Base-by-base conservation (phyloP, 2,888 invertebrate genomes). In the Lasioglossum vierecki region DNA sequence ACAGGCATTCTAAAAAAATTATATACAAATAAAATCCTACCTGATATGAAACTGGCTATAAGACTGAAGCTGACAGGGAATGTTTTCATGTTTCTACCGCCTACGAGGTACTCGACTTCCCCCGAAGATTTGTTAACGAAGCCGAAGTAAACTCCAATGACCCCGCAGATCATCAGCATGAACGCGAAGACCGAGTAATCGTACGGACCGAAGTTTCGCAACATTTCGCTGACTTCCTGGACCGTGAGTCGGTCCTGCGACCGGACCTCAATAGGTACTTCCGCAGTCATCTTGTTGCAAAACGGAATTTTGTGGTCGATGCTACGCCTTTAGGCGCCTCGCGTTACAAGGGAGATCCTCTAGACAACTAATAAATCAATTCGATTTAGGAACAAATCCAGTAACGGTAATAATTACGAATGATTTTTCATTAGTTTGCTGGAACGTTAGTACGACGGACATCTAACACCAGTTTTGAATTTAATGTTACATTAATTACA, bases 51-150 rank as follows among this genome's bases (percentile, higher is more conserved):
- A 94, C 97, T 98, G 78, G 98, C 98, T 84, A 98, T 97, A 53
- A 98, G 96, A 0, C 98, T 98, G 96, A 98, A 96, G 49, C 98
- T 96, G 79, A 98, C 97, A 4, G 98, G 98, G 93, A 98, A 96
- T 30, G 97, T 96, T 92, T 97, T 96, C 98, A 98, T 98, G 92
- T 97, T 97, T 90, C 98, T 96, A 80, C 97, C 97, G 39, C 98
- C 98, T 80, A 98, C 96, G 76, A 98, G 96, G 93, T 98, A 98
- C 82, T 96, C 96, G 93, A 97, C 97, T 93, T 96, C 96, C 2
- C 97, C 96, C 0, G 95, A 95, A 78, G 96, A 96, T 85, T 96
- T 96, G 93, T 97, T 97, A 93, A 97, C 96, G 88, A 97, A 97
- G 1, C 98, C 98, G 95, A 97, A 98, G 93, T 97, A 98, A n/a